Conservation (phyloP, 53 echinoderm and acorn worm genomes). For the Apostichopus leukothele region DNA sequence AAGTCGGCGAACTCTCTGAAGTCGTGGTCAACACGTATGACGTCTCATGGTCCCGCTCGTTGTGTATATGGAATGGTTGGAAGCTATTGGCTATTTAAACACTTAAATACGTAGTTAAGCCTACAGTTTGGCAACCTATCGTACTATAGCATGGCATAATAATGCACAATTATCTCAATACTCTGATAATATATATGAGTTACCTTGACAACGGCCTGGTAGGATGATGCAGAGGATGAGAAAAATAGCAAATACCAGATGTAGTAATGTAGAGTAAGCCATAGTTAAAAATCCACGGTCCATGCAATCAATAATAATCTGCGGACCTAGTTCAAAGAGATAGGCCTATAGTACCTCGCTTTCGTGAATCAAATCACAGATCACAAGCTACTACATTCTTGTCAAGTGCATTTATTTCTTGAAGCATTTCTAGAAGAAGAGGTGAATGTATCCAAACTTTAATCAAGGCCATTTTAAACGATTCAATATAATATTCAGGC, state of each 20-base stretch:
- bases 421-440: neutral
- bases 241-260: neutral
- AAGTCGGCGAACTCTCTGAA: no score
- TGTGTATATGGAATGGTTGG: no score
- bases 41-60: neutral
- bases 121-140: neutral
- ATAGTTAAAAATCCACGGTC: neutral
- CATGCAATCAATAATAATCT: neutral
- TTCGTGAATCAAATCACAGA: neutral
- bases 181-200: neutral
- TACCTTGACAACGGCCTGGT: neutral
- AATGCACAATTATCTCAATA: neutral
- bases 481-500: neutral
- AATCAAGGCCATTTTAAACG: neutral
- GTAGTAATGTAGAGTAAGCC: neutral
- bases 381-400: neutral
- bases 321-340: neutral
- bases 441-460: neutral
- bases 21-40: neutral
- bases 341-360: neutral
- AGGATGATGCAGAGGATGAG: neutral
- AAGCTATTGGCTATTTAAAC: no score
- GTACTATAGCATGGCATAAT: neutral
- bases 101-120: neutral
- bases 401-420: neutral